Evolutionary conservation across 2,888 invertebrate species (phyloP).

Genomic region (Caenorhabditis auriculariae): DNA sequence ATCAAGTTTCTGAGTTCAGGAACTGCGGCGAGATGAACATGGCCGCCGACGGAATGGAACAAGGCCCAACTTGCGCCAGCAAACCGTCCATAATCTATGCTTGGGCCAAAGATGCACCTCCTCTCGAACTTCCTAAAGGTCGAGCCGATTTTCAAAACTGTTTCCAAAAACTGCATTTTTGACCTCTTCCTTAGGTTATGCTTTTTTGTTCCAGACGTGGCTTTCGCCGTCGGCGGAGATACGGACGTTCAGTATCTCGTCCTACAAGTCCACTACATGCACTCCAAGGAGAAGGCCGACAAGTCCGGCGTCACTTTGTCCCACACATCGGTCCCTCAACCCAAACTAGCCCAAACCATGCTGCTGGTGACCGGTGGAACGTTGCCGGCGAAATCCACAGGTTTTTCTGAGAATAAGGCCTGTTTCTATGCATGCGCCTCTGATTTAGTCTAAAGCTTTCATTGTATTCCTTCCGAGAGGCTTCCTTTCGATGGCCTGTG

Average conservation of each 20-base stretch:
- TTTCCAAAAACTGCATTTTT: too few relatives aligned
- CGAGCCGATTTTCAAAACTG: background rate
- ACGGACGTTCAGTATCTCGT: conserved; percentile 85
- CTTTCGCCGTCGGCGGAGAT: conserved; percentile 84
- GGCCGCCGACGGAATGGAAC: conserved; percentile 63
- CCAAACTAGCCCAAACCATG: conserved; percentile 86
- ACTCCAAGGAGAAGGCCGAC: conserved; percentile 24
- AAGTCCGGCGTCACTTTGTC: conserved; percentile 34
- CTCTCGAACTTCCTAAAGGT: conserved; percentile 76
- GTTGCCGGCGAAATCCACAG: conserved; percentile 67
- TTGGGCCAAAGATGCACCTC: conserved; percentile 89
- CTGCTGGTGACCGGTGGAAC: conserved; percentile 83
- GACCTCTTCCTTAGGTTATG: background rate
- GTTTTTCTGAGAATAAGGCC: too few relatives aligned
- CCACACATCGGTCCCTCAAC: conserved; percentile 63
- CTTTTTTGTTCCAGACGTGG: conserved; percentile 68
- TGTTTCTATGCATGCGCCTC: too few relatives aligned
- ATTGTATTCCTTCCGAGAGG: too few relatives aligned
- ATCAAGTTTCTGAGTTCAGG: too few relatives aligned
- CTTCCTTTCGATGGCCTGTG: too few relatives aligned
- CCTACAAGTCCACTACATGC: conserved; percentile 71
- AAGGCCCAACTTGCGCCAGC: conserved; percentile 76
- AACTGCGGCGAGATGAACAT: conserved; percentile 88
- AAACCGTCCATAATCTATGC: conserved; percentile 77
- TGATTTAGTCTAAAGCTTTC: too few relatives aligned